A percentile compares a stretch with the other conserved stretches of the same genome.
Conservation (phyloP, 2,888 invertebrate genomes). For the Galerucella calmariensis region DNA sequence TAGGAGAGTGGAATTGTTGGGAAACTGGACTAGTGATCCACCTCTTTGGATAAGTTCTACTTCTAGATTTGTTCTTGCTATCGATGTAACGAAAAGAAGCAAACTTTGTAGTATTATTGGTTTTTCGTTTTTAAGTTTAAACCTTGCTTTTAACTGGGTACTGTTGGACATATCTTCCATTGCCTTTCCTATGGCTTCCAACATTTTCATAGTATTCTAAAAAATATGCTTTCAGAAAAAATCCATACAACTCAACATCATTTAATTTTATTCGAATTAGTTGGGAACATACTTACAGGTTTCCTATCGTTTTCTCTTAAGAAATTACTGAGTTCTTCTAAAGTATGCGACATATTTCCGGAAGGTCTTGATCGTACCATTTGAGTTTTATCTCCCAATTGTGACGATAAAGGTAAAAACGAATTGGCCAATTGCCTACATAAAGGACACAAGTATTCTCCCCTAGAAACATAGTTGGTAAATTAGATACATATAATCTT, state of each 20-base stretch:
- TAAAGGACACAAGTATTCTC: slow-evolving; percentile 94
- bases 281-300: slow-evolving; percentile 67
- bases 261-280: too few relatives aligned
- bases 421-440: slow-evolving; percentile 93
- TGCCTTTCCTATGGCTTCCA: slow-evolving; percentile 89
- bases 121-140: slow-evolving; percentile 75
- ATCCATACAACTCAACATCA: too few relatives aligned
- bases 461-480: slow-evolving; percentile 64
- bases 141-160: slow-evolving; percentile 84
- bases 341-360: slow-evolving; percentile 65
- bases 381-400: slow-evolving; percentile 74
- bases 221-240: slow-evolving; percentile 32
- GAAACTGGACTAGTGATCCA: slow-evolving; percentile 72
- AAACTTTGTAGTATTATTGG: slow-evolving; percentile 76
- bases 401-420: slow-evolving; percentile 85
- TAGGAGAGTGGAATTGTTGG: slow-evolving; percentile 68
- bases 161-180: slow-evolving; percentile 95
- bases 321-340: slow-evolving; percentile 69
- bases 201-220: slow-evolving; percentile 77
- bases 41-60: slow-evolving; percentile 90
- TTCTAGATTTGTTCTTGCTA: slow-evolving; percentile 92
- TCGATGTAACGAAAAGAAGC: slow-evolving; percentile 89
- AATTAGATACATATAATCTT: background rate
- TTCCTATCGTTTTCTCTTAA: slow-evolving; percentile 75
- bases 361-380: slow-evolving; percentile 71